A percentile compares a stretch with the other conserved stretches of the same genome.
phyloP scores from a whole-genome alignment of 1,140 invertebrate species.

The Physella acuta region DNA sequence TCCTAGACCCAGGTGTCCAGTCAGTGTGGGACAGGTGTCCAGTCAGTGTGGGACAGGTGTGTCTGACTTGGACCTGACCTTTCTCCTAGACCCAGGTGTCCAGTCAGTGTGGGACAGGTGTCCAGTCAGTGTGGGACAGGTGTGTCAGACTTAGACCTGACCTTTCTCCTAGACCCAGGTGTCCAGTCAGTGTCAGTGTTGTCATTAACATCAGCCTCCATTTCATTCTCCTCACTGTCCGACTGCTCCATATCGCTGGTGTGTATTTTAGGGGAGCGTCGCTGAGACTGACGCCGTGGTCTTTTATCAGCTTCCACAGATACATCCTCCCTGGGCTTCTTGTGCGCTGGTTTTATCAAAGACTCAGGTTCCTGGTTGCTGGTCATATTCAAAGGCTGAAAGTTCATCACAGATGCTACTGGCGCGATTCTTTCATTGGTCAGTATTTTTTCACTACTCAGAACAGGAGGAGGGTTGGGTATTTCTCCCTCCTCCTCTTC shows the following conservation, averaged over 20 bases:
- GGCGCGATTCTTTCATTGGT: neutral
- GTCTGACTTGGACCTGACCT: neutral
- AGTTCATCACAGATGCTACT: slow-evolving; percentile 19
- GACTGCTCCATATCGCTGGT: slow-evolving; percentile 8
- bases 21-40: too few relatives aligned
- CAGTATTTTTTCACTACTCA: neutral
- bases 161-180: slow-evolving; percentile 12
- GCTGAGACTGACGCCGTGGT: slow-evolving; percentile 25
- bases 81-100: slow-evolving; percentile 14
- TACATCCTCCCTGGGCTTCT: slow-evolving; percentile 7
- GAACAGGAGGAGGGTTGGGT: neutral
- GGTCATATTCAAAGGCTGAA: slow-evolving; percentile 20
- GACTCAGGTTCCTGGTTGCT: neutral
- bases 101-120: too few relatives aligned
- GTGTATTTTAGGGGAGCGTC: slow-evolving; percentile 18
- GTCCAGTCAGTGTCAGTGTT: slow-evolving; percentile 21
- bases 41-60: too few relatives aligned
- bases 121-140: too few relatives aligned
- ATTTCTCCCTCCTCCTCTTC: neutral
- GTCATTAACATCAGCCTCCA: neutral
- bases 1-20: too few relatives aligned
- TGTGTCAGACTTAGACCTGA: neutral
- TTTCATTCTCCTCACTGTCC: slow-evolving; percentile 8
- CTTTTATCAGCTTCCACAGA: slow-evolving; percentile 9
- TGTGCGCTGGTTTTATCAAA: neutral